phyloP scores from a whole-genome alignment of 2,888 invertebrate species.

The Trichacis sp. region DNA sequence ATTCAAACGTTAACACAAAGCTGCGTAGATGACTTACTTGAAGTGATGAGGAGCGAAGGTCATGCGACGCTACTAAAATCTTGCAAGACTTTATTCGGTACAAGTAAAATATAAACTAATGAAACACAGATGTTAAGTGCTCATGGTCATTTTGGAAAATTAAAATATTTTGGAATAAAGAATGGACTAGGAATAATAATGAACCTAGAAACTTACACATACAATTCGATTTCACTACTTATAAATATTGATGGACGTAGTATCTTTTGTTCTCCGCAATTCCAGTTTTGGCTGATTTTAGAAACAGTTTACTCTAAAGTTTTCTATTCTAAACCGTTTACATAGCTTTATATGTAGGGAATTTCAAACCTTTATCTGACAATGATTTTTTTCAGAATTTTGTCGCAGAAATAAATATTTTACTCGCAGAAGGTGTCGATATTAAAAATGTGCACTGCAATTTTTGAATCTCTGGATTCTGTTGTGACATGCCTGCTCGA shows the following conservation, averaged over 20 bases:
- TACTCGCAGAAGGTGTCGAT: conserved; percentile 8
- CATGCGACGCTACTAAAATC: neutral
- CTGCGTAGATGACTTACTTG: neutral
- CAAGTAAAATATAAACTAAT: neutral
- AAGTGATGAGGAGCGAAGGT: neutral
- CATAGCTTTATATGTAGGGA: too few species aligned
- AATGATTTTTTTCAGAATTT: conserved; percentile 16
- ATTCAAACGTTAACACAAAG: too few species aligned
- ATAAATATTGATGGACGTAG: too few species aligned
- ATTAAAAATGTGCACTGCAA: conserved; percentile 4
- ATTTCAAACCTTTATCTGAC: conserved; percentile 19
- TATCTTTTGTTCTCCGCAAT: too few species aligned
- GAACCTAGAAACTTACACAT: neutral
- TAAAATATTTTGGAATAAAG: conserved; percentile 9
- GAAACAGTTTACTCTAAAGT: conserved; percentile 4
- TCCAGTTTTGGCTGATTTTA: too few species aligned
- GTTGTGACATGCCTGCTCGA: conserved; percentile 23
- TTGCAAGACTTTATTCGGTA: neutral
- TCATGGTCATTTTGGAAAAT: conserved; percentile 5
- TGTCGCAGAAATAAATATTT: conserved; percentile 13
- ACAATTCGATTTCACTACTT: too few species aligned
- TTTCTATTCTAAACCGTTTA: too few species aligned
- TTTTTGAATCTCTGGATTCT: conserved; percentile 6
- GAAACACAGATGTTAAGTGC: neutral
- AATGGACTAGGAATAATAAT: neutral